Conservation (phyloP, 2,888 invertebrate genomes). For the Drosophila subsilvestris region DNA sequence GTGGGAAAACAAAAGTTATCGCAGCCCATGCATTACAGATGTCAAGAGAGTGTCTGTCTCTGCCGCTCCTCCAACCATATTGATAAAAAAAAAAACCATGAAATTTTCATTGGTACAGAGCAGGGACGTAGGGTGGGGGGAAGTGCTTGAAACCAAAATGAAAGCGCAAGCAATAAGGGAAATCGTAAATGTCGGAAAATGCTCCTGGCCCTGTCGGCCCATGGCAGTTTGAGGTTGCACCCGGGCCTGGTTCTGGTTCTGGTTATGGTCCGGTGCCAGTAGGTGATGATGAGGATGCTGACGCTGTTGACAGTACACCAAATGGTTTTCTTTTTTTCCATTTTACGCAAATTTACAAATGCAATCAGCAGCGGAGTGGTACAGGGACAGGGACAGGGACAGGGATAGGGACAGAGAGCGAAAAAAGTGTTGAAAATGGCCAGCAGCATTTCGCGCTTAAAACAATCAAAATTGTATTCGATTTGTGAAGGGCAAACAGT, state of each 20-base stretch:
- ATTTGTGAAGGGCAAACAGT: constrained; percentile 21
- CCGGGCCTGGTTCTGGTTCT: background rate
- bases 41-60: background rate
- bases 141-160: constrained; percentile 35
- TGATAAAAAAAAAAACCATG: constrained; percentile 37
- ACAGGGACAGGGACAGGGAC: too few species aligned
- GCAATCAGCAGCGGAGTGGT: constrained; percentile 49
- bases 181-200: constrained; percentile 63
- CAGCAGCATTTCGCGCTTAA: constrained; percentile 55
- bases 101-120: constrained; percentile 17
- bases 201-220: constrained; percentile 12
- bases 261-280: background rate
- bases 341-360: constrained; percentile 55
- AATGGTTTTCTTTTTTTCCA: constrained; percentile 33
- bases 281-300: constrained; percentile 42
- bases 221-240: constrained; percentile 21
- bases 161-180: constrained; percentile 70
- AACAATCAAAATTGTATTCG: constrained; percentile 60
- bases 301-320: constrained; percentile 57
- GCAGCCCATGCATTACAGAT: constrained; percentile 36
- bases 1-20: constrained; percentile 20
- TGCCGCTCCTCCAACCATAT: constrained; percentile 7
- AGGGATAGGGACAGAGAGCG: too few species aligned
- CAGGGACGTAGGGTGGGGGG: background rate
- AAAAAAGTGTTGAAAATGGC: constrained; percentile 48